Conservation (phyloP, 2,888 invertebrate species). For the Drosophila acutilabella region DNA sequence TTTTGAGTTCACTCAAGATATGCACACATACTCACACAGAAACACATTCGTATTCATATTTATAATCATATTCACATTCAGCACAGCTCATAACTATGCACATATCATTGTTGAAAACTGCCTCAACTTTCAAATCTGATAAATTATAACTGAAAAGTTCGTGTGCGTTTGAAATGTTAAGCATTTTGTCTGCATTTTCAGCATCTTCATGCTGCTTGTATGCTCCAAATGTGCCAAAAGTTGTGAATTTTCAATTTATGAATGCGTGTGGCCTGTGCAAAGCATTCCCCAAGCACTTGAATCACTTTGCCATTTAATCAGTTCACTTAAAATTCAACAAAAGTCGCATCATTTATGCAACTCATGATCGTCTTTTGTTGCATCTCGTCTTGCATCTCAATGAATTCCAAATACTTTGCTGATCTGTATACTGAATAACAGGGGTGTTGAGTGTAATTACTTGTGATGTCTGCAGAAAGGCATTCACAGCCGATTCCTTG, state of each 20-base stretch:
- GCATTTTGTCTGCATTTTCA: constrained; percentile 2
- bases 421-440: not conserved
- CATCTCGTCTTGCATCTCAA: constrained; percentile 2
- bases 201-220: not conserved
- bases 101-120: constrained; percentile 68
- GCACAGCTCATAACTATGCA: constrained; percentile 52
- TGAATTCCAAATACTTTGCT: constrained; percentile 5
- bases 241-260: constrained; percentile 71
- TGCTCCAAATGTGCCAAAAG: constrained; percentile 47
- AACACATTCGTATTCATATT: constrained; percentile 2
- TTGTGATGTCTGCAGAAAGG: constrained; percentile 78
- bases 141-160: constrained; percentile 63
- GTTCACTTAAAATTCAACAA: constrained; percentile 66
- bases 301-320: constrained; percentile 71
- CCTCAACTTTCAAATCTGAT: constrained; percentile 65
- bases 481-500: constrained; percentile 82
- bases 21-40: too few species aligned
- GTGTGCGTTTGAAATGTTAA: constrained; percentile 34
- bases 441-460: constrained; percentile 47
- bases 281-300: constrained; percentile 57
- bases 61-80: constrained; percentile 8
- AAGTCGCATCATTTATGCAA: constrained; percentile 37
- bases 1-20: constrained; percentile 7
- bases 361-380: constrained; percentile 9
- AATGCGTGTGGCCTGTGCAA: constrained; percentile 18